Base-by-base conservation (phyloP, 2,113 vertebrate species). In the Pseudorasbora parva region DNA sequence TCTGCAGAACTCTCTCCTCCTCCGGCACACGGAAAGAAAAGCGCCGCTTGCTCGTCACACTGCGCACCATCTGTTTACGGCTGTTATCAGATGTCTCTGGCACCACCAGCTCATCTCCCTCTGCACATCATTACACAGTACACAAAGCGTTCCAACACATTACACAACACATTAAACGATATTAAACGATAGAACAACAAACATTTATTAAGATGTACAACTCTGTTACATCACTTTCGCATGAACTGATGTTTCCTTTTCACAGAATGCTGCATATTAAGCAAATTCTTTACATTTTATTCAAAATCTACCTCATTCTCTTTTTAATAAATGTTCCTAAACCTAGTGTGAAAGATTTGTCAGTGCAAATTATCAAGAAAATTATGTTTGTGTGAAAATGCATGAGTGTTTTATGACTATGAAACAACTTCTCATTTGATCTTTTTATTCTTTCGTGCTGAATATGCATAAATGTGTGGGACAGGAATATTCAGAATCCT, bases 81-180 rank as follows among this genome's bases (percentile, higher is more conserved):
- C 98, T 98, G 89, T 98, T 97, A 91, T 99, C 97, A 0, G 97
- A 98, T 1, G 97, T 99, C 92, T 99, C 98, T 0, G 98, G 98
- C 86, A 99, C 98, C 19, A 99, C 97, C 86, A 99, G 93, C 88
- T 99, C 98, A 49, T 99, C 98, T 0, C 98, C 98, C 92, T 99
- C 98, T 99, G 93, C 43, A 85, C n/a, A 47, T 27, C 75, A 74
- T 59, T 66, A 87, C 83, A 79, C 41, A 82, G 76, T 15, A 82
- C 72, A 77, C 49, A 75, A 41, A 14, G 11, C 37, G 45, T 57
- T 57, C n/a, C 41, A 41, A 47, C n/a, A 43, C 11, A 78, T 62
- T 47, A 64, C 77, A 64, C 74, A 33, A 57, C 27, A 59, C 51
- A 77, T 74, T 30, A 30, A 51, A 74, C 33, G 19, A 17, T 17